Base-by-base conservation (phyloP, 2,113 vertebrate species). In the Ia io region DNA sequence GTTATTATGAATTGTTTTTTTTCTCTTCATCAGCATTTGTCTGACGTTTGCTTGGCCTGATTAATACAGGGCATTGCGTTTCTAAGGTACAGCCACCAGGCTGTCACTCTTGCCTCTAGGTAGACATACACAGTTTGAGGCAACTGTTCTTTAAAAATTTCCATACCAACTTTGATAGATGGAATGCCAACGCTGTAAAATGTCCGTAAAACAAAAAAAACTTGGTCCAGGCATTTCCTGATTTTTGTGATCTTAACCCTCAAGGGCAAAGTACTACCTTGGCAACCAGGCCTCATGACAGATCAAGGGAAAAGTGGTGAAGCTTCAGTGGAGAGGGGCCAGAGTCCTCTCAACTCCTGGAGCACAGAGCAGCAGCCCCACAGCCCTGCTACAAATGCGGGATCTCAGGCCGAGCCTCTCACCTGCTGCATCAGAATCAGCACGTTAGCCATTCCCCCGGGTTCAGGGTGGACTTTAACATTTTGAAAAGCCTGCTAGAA, bases 61-160 rank as follows among this genome's bases (percentile, higher is more conserved):
- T 74, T 86, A 83, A 67, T 77, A 86, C 6, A 49, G 0, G 0
- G 53, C 65, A 79, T 80, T 96, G 30, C 61, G 61, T 95, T 88
- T 96, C 59, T 51, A 63, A 92, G 25, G 70, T 65, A 56, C 9
- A 71, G 28, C 28, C 42, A 73, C 80, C 89, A 91, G 63, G 65
- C 85, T 84, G 92, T 71, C 94, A 80, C 8, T 91, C 84, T 67
- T 35, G 92, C 85, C 94, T 91, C 44, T 32, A 71, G 92, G 85
- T 71, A 92, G n/a, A 92, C 37, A 63, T 20, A 63, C 9, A 90
- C 10, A 83, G 44, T 83, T 76, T 69, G 70, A 95, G 86, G 85
- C 37, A 71, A 95, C 40, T 92, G 40, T 89, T 89, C 74, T 93
- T 92, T 82, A 84, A 91, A 91, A 61, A 95, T 97, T 96, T 96